Conservation (phyloP, 1,140 invertebrate genomes). For the Halyomorpha halys region DNA sequence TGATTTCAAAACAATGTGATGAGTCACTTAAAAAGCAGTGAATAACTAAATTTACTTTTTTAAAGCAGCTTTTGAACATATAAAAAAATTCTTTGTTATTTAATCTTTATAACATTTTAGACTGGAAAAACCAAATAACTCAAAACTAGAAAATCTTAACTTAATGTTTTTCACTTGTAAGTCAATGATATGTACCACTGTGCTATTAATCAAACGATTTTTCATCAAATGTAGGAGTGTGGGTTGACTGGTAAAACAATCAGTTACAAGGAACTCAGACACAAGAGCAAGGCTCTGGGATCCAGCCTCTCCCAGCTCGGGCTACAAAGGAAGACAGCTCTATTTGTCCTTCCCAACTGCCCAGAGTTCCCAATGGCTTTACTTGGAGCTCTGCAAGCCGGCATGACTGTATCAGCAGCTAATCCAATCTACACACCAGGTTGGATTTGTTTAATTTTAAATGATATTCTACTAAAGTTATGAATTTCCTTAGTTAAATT, state of each 20-base stretch:
- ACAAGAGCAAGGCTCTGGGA: not conserved
- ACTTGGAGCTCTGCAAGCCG: not conserved
- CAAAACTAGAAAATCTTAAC: too few species aligned
- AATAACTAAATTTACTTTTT: too few species aligned
- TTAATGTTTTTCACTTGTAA: too few species aligned
- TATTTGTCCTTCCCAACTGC: not conserved
- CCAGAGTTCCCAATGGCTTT: not conserved
- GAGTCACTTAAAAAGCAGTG: too few species aligned
- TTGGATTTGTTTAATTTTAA: not conserved
- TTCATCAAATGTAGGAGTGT: not conserved
- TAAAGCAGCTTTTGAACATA: too few species aligned
- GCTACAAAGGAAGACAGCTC: not conserved
- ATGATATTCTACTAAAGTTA: not conserved
- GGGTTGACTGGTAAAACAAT: not conserved
- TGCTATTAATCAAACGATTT: not conserved
- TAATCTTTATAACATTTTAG: too few species aligned
- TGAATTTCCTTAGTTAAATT: not conserved
- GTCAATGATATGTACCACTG: not conserved
- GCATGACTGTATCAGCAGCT: not conserved
- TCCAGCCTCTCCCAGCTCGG: not conserved
- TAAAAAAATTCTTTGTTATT: too few species aligned
- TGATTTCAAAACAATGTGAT: too few species aligned
- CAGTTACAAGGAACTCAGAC: not conserved
- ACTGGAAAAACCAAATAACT: too few species aligned
- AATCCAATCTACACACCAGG: conserved; percentile 2